A percentile compares a stretch with the other conserved stretches of the same genome.
These are phyloP conservation scores for Poecilus cupreus DNA, from an alignment of 2,888 invertebrate genomes.

Conservation along the genomic window DNA sequence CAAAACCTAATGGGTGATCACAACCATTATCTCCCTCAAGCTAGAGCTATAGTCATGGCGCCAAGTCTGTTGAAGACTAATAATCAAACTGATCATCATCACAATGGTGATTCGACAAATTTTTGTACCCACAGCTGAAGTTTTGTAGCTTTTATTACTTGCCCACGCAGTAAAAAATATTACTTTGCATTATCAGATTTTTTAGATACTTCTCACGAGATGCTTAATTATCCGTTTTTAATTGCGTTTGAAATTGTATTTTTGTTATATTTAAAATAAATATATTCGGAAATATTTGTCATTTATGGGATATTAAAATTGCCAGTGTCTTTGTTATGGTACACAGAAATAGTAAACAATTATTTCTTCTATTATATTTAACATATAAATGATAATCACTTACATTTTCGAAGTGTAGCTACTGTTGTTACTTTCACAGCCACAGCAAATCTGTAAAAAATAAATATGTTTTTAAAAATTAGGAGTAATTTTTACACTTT, in stretches of 20 bases:
- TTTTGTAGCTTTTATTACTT: slow-evolving; percentile 10
- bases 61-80: slow-evolving; percentile 1
- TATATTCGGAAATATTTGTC: too few relatives aligned
- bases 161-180: slow-evolving; percentile 29
- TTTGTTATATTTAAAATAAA: too few relatives aligned
- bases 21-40: slow-evolving; percentile 1
- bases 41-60: slow-evolving; percentile 1
- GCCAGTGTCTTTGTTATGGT: too few relatives aligned
- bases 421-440: too few relatives aligned
- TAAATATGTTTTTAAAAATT: too few relatives aligned
- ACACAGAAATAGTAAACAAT: too few relatives aligned
- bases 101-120: slow-evolving; percentile 17
- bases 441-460: too few relatives aligned
- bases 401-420: too few relatives aligned
- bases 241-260: background rate
- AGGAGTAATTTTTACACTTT: too few relatives aligned
- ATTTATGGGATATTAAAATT: too few relatives aligned
- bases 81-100: slow-evolving; percentile 36
- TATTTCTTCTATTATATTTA: too few relatives aligned
- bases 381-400: too few relatives aligned
- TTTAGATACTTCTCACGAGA: slow-evolving; percentile 2
- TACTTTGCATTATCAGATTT: slow-evolving; percentile 18
- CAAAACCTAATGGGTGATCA: slow-evolving; percentile 11
- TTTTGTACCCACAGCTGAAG: background rate
- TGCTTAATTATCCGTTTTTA: slow-evolving; percentile 11